phyloP scores from a whole-genome alignment of 1,140 invertebrate species.

The Zaprionus africanus region DNA sequence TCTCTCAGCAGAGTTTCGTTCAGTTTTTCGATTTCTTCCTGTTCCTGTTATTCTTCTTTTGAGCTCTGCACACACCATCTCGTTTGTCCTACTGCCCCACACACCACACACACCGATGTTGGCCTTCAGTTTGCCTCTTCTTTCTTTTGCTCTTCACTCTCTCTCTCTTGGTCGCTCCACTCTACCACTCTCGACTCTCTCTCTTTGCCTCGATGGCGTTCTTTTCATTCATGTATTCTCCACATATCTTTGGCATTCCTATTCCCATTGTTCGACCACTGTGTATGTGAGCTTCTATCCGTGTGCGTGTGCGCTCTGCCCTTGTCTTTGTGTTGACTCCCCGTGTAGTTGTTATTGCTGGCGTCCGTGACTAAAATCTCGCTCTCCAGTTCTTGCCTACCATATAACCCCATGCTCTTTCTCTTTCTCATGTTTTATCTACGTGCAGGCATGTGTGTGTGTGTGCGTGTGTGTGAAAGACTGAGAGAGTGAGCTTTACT shows the following conservation, averaged over 20 bases:
- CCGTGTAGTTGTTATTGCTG: slow-evolving; percentile 1
- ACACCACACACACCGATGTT: slow-evolving; percentile 56
- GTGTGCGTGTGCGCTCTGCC: slow-evolving; percentile 42
- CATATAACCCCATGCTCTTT: slow-evolving; percentile 3
- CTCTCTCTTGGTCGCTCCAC: slow-evolving; percentile 6
- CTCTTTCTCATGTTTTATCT: slow-evolving; percentile 33
- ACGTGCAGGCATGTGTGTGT: slow-evolving; percentile 5
- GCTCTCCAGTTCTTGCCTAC: slow-evolving; percentile 10
- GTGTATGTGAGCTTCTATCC: slow-evolving; percentile 22
- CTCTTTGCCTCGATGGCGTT: slow-evolving; percentile 43
- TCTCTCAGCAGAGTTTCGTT: slow-evolving; percentile 56
- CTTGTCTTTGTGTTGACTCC: slow-evolving; percentile 27
- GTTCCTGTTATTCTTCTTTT: slow-evolving; percentile 64
- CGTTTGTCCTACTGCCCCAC: slow-evolving; percentile 76
- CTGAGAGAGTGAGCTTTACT: slow-evolving; percentile 48
- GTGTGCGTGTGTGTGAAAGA: slow-evolving; percentile 24
- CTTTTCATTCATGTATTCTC: slow-evolving; percentile 73
- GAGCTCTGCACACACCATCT: slow-evolving; percentile 22
- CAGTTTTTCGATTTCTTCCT: slow-evolving; percentile 77
- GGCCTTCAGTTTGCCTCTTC: slow-evolving; percentile 51
- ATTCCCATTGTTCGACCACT: slow-evolving; percentile 23
- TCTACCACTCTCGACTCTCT: slow-evolving; percentile 1
- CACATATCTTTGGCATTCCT: slow-evolving; percentile 40
- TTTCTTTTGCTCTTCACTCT: not conserved
- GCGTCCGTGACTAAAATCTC: slow-evolving; percentile 10